Base-by-base conservation (phyloP, 2,888 invertebrate genomes). In the Apotomis betuletana region DNA sequence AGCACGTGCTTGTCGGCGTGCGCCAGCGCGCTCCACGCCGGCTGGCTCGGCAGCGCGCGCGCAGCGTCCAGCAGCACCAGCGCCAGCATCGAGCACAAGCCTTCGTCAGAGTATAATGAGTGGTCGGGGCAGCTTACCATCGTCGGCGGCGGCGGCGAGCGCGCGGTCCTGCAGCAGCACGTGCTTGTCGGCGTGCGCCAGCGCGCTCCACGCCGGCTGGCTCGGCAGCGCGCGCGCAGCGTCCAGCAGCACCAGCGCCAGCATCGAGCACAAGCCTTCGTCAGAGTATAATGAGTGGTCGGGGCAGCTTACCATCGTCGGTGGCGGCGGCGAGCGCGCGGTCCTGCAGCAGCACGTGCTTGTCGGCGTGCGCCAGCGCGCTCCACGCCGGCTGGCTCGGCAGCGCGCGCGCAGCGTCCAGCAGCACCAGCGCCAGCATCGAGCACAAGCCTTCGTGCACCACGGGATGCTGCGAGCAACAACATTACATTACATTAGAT, bases 151-250 rank as follows among this genome's bases (percentile, higher is more conserved):
- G 9, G 95, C 93, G 12, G 95, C 84, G 55, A 98, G 91, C 85
- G 96, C 96, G 81, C 97, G 96, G 77, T 98, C 98, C 67, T 97
- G 96, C 60, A 97, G 94, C 85, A 98, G 96, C 71, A 96, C 92
- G 82, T 96, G 96, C 81, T 96, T 97, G 70, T 97, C 96, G 80
- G 95, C 94, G 86, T 97, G 97, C 55, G 95, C 83, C n/a, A 97
- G 89, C 61, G 96, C 93, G 54, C 93, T 94, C 97, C 97, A 97
- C 77, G 96, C 90, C 51, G 90, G 70, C 46, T 68, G 73, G 63
- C 75, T 2, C 3, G 87, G 79, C 80, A 88, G 83, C 78, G 77
- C 75, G 71, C 83, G 80, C 27, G 60, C 54, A 5, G 6, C 38
- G 82, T 89, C 90, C 80, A 89, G 81, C 70, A 79, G 77, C 49